phyloP scores from a whole-genome alignment of 2,888 invertebrate species.

The Trisateles emortualis region DNA sequence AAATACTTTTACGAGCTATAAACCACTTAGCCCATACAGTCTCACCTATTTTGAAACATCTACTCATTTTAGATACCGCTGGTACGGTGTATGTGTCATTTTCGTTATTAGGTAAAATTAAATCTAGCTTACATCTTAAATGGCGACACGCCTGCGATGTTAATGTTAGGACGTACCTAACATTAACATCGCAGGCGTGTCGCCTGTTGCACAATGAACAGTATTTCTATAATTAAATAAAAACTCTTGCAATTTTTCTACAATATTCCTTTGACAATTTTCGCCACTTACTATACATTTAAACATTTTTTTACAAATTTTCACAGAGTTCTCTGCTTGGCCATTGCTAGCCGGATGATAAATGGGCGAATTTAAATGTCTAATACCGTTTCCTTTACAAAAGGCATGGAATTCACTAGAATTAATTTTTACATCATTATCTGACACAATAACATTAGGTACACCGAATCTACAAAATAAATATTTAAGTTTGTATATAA shows the following conservation, averaged over 20 bases:
- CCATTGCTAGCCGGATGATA: conserved; percentile 8
- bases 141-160: too few relatives aligned
- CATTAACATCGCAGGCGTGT: conserved; percentile 33
- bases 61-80: too few relatives aligned
- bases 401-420: not conserved
- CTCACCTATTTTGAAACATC: too few relatives aligned
- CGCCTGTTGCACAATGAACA: conserved; percentile 30
- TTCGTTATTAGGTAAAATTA: too few relatives aligned
- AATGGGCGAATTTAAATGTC: not conserved
- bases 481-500: not conserved
- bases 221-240: conserved; percentile 34
- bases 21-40: too few relatives aligned
- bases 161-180: conserved; percentile 7
- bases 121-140: too few relatives aligned
- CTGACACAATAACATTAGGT: not conserved
- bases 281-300: conserved; percentile 19
- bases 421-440: not conserved
- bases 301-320: conserved; percentile 25
- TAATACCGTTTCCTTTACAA: conserved; percentile 2
- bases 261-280: not conserved
- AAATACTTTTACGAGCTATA: too few relatives aligned
- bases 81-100: too few relatives aligned
- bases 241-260: conserved; percentile 15
- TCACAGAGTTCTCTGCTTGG: conserved; percentile 1
- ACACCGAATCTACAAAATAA: not conserved